phyloP scores from a whole-genome alignment of 2,113 vertebrate species.

The Piaya cayana region DNA sequence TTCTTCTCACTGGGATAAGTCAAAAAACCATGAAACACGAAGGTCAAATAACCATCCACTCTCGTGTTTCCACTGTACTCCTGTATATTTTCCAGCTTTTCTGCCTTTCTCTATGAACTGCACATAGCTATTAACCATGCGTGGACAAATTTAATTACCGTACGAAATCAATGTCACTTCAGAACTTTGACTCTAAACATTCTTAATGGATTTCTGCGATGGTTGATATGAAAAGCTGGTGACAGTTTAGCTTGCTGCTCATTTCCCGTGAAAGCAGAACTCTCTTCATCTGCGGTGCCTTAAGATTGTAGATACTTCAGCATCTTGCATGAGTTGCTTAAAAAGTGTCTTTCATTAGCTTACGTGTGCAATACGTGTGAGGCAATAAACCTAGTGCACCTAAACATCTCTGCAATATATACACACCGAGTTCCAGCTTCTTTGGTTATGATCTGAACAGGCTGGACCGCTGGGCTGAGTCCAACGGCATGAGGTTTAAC shows the following conservation, averaged over 20 bases:
- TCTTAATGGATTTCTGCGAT: neutral
- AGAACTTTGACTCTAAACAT: slow-evolving; percentile 8
- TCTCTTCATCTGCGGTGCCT: neutral
- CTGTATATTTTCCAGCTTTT: neutral
- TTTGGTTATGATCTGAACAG: neutral
- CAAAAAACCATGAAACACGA: neutral
- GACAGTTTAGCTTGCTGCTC: neutral
- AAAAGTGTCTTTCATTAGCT: neutral
- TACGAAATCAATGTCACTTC: neutral
- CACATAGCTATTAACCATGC: neutral
- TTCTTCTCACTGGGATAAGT: neutral
- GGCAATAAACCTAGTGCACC: neutral
- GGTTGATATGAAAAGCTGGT: neutral
- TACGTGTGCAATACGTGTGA: neutral
- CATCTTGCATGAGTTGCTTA: neutral
- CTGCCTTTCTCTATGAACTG: neutral
- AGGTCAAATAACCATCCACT: neutral
- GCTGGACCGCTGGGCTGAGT: too few relatives aligned
- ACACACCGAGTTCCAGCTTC: neutral
- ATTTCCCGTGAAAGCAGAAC: neutral
- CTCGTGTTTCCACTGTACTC: neutral
- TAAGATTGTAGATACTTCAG: neutral
- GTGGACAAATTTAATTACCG: slow-evolving; percentile 31
- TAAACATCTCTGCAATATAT: neutral
- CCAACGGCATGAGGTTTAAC: too few relatives aligned